Evolutionary conservation across 2,113 vertebrate species (phyloP).

Genomic region (Empidonax alnorum): DNA sequence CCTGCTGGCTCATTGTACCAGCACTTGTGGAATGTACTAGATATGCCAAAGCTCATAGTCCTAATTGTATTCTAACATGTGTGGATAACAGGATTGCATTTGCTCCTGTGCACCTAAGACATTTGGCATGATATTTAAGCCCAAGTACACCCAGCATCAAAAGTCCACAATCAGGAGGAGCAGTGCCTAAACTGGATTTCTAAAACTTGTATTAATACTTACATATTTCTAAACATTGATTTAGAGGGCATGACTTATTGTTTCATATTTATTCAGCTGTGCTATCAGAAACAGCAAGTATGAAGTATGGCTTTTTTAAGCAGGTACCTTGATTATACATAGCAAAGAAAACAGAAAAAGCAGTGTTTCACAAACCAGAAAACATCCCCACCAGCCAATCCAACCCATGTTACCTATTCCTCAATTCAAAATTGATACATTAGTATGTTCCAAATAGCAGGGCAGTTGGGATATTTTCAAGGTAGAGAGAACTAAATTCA

Average conservation of each 20-base stretch:
- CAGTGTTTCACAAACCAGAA: background rate
- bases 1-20: constrained; percentile 81
- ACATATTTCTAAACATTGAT: background rate
- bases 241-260: background rate
- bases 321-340: background rate
- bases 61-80: background rate
- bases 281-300: background rate
- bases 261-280: background rate
- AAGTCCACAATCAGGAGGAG: background rate
- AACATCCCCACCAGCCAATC: background rate
- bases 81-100: background rate
- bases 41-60: background rate
- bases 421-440: background rate
- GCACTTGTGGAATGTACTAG: constrained; percentile 80
- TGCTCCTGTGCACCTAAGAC: background rate
- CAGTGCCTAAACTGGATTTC: background rate
- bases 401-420: rapidly evolving
- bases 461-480: background rate
- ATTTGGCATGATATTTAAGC: background rate
- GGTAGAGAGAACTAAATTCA: background rate
- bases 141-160: background rate
- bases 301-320: background rate
- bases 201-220: background rate
- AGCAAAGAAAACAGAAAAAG: background rate
- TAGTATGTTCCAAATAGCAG: background rate